Conservation (phyloP, 53 echinoderm and acorn worm genomes). For the Paracentrotus lividus region DNA sequence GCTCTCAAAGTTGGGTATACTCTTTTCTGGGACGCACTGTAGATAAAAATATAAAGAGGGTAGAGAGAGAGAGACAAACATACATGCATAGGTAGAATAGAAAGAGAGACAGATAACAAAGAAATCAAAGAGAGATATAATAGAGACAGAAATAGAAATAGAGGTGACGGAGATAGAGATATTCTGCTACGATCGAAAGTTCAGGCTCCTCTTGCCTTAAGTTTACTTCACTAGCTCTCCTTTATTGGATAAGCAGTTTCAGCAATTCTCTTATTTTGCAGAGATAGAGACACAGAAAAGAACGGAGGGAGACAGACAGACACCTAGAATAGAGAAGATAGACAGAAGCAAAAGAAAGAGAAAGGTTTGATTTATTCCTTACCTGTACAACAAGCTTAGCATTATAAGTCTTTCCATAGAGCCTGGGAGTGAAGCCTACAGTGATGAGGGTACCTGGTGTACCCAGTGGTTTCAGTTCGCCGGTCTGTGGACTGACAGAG, state of each 20-base stretch:
- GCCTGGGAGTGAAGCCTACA: constrained; percentile 88
- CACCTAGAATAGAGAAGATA: too few species aligned
- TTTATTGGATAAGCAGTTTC: too few species aligned
- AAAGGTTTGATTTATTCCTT: neutral
- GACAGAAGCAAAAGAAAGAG: neutral
- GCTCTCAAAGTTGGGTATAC: too few species aligned
- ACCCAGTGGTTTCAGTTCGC: constrained; percentile 89
- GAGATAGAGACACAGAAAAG: too few species aligned
- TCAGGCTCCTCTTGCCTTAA: too few species aligned
- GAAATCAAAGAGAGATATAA: too few species aligned
- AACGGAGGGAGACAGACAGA: neutral
- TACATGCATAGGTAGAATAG: too few species aligned
- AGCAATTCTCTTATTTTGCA: too few species aligned
- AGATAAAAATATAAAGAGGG: too few species aligned
- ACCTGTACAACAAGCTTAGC: constrained; percentile 98
- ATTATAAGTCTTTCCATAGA: constrained; percentile 93
- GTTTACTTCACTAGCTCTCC: too few species aligned
- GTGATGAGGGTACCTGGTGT: constrained; percentile 88
- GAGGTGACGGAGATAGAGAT: neutral
- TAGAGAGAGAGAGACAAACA: neutral
- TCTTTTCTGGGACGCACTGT: too few species aligned
- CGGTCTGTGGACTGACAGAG: constrained; percentile 93
- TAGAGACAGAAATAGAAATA: neutral
- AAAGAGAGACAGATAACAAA: too few species aligned
- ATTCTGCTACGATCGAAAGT: neutral